Evolutionary conservation across 2,888 invertebrate species (phyloP), one percentile per base, ranked within the genome.

Genomic region (Platypus cylindrus): DNA sequence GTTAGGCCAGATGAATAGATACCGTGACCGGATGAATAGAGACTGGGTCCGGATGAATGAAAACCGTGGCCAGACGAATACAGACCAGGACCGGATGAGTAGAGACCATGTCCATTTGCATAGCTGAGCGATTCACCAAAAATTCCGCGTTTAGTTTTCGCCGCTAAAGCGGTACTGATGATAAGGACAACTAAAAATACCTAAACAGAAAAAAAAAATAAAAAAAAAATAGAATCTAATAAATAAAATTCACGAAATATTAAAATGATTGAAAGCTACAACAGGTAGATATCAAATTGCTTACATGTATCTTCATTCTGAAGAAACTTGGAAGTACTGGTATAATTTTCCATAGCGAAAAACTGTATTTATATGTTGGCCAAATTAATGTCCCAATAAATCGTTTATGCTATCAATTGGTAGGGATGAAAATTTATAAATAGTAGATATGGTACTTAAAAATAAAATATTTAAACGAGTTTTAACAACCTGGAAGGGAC

Each of bases 81-180:
- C 24, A 36, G 1, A 24, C 30, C 32, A 18, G 36, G 12, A 13
- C 34, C 37, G 17, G 36, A 29, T 23, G 31, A 7, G 28, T 29
- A 20, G 12, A 12, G 13, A 8, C 12, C 11, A 23, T 5, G 3
- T 7, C 31, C 18, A 3, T 8, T 15, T 16, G 32, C 25, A 25
- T 52, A 51, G 44, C 48, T 54, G 33, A 56, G 45, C 39, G 56
- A 54, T 52, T 58, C 58, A 32, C 60, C 64, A 45, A 58, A 60
- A 49, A 65, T 56, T 48, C 65, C 65, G 49, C 66, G 61, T 55
- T 64, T 62, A 8, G 56, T 51, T 53, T 53, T 56, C 48, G 60
- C 55, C 30, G 56, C 58, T 26, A 53, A 48, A 41, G 61, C 59
- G 47, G 62, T 59, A 39, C 62, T 60, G 48, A 59, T 53, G 38